Base-by-base conservation (phyloP, 1,140 invertebrate genomes). In the Eufriesea mexicana region DNA sequence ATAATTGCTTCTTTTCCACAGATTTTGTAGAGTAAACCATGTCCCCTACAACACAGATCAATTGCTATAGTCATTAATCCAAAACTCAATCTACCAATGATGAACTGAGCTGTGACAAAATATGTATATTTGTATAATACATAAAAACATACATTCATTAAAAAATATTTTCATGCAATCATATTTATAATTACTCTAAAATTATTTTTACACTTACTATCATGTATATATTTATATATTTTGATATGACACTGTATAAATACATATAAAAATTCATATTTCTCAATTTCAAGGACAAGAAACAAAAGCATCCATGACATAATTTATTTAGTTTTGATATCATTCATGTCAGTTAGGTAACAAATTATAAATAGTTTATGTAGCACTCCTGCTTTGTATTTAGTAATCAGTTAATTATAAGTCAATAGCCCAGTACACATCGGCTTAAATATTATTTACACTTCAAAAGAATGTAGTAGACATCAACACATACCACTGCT, bases 401-500 rank as follows among this genome's bases (percentile, higher is more conserved):
- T 68, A 67, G 55, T 81, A 84, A 47, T 28, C 45, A 76, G 79
- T 71, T 79, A 87, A 72, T 75, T 54, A 73, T 61, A 66, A 59
- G 64, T 76, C 59, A 80, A 62, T 79, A 72, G 83, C 72, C 28
- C 61, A 80, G 55, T 84, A 62, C 54, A 77, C 57, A 72, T 72
- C 28, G 67, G 68, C 66, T 85, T 57, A 71, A 55, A 20, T n/a
- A 79, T 79, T 71, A 79, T 86, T 49, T 64, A 68, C 45, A 49
- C 61, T 59, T 79, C n/a, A 66, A 25, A 85, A n/a, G 28, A 61
- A 67, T 71, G 12, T 80, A 59, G 20, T 79, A 79, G 51, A 73
- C 28, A 59, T 77, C 18, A 77, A 78, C 64, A 92, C 92, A 74
- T 93, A 92, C 92, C 91, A 82, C 82, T 85, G 73, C 84, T 86